Base-by-base conservation (phyloP, 2,888 invertebrate genomes). In the Mylabris sibirica region DNA sequence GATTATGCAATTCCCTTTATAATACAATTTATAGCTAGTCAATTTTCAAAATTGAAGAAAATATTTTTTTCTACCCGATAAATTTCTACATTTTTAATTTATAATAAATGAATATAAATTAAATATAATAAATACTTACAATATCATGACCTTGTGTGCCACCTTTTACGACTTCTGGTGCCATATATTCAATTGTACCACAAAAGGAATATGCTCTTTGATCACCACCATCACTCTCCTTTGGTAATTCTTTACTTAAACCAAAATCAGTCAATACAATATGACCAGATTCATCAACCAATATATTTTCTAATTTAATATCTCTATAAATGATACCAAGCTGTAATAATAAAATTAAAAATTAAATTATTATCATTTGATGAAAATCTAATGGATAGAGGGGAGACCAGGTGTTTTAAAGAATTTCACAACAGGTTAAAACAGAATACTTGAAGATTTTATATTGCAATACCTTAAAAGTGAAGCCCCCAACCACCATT, bases 151-250 rank as follows among this genome's bases (percentile, higher is more conserved):
- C 98, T 75, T 92, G 90, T 66, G 91, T 92, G 71, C 96, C 95
- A 66, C 96, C 95, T 79, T 93, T 85, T 70, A 92, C 92, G 53
- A 92, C 91, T 83, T 92, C 89, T 71, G 84, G 98, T 22, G 98
- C 98, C 98, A 99, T 99, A 85, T 99, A 99, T 84, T 99, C 98
- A 79, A 98, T 95, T 73, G 98, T 99, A 20, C 99, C 99, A 84
- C 99, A 99, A 87, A 98, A 99, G 72, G 97, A 98, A 87, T 97
- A 97, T 0, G 99, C 95, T 72, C 97, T 87, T 81, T 92, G 92
- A 80, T 94, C 87, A 11, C 86, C 87, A 26, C 75, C 75, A 38
- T 72, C 73, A 53, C 80, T 79, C 65, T 81, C 88, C 88, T 81
- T 89, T 85, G 84, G 82, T 64, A 96, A 93, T 86, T 98, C 97